Conservation (phyloP, 1,140 invertebrate genomes). For the Drosophila nikananu region DNA sequence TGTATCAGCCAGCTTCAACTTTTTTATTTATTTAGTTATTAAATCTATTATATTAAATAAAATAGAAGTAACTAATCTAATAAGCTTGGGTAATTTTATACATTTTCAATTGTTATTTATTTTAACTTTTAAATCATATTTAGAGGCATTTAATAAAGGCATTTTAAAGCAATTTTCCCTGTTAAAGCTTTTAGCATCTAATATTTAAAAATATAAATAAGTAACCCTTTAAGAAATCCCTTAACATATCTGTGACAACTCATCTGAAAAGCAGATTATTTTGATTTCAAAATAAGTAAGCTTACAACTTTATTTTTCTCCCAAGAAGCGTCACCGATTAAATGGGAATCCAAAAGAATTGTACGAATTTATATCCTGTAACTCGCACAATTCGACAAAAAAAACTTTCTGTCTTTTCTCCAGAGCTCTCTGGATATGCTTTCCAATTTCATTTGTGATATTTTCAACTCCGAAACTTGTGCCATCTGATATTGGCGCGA, state of each 20-base stretch:
- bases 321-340: slow-evolving; percentile 4
- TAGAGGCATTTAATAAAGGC: too few species aligned
- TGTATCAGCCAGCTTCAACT: too few species aligned
- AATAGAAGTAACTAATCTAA: background rate
- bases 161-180: too few species aligned
- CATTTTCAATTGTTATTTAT: too few species aligned
- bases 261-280: background rate
- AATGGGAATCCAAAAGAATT: slow-evolving; percentile 7
- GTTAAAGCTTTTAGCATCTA: too few species aligned
- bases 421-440: background rate
- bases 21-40: background rate
- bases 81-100: too few species aligned
- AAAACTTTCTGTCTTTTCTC: background rate
- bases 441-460: slow-evolving; percentile 36
- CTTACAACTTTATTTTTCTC: slow-evolving; percentile 6
- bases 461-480: slow-evolving; percentile 43
- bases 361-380: slow-evolving; percentile 23
- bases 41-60: background rate
- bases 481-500: slow-evolving; percentile 39
- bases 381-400: slow-evolving; percentile 22
- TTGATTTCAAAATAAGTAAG: background rate
- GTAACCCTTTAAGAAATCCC: background rate
- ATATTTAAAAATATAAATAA: background rate
- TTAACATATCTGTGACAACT: too few species aligned
- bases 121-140: background rate